Evolutionary conservation across 2,888 invertebrate species (phyloP), one percentile per base, ranked within the genome.

Genomic region (Microplitis manilae): DNA sequence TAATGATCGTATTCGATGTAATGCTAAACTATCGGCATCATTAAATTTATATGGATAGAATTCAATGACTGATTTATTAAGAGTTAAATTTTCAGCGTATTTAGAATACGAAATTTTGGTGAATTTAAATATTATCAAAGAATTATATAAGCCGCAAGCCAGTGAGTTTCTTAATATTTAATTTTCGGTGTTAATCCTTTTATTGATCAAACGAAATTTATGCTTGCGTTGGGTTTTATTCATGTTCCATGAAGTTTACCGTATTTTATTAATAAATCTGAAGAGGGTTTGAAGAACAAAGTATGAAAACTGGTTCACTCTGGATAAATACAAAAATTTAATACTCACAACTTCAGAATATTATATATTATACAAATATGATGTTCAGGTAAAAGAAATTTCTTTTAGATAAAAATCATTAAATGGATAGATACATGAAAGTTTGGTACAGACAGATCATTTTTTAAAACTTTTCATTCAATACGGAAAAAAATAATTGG

Each of bases 1-100:
- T 67, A 73, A 73, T 73, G 73, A 73, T 39, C 65, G 64, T 41
- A 20, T 13, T 30, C 38, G 38, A 72, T 40, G 50, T 61, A 76
- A 68, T 73, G 50, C 68, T 15, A 41, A 62, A 68, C 62, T 73
- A 73, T 62, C 41, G 61, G 13, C 39, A 50, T 50, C 50, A 50
- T 50, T 50, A 50, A 13, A 13, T 50, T 50, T 50, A 50, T 13
- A 50, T 13, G 9, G 13, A 50, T 73, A 64, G 13, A 73, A 64
- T 65, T 13, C 13, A 2, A 13, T 50, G 50, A 50, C 50, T 50
- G 50, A 13, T 50, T 50, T 50, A 50, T 50, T 2, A 13, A 2
- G 4, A 50, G 13, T 8, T 50, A 2, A 50, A 30, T 30, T 30
- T 30, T 30, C 2, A 30, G 0, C 30, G 30, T 30, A 30, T 30